Evolutionary conservation across 92 coral and sea anemone species (phyloP), one percentile per base, ranked within the genome.

Genomic region (Bergia sp.): DNA sequence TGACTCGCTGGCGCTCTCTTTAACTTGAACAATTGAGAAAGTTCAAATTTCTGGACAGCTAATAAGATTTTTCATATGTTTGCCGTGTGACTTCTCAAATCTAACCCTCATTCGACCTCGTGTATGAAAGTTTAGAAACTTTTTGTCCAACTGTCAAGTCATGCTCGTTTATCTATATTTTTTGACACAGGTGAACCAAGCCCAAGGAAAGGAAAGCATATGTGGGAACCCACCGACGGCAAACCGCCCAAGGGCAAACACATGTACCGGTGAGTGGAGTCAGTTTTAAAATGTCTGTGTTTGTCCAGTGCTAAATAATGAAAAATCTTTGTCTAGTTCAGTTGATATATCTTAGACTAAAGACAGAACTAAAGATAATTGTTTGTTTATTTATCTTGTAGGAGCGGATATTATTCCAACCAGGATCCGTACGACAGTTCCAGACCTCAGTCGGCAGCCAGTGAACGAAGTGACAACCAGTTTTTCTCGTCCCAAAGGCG

Each of bases 371-470:
- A 29, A 29, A 29, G 29, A 0, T 61, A 61, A 61, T 7, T 12
- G 79, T 75, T 39, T 75, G 47, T 3, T 61, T 61, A 10, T 61
- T 42, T 38, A 15, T 21, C 1, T 47, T 37, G n/a, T 45, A 84
- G 87, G 64, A 71, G 66, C 36, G 79, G 87, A n/a, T 71, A 83
- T 7, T 47, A 53, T 71, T 71, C 39, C 44, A 84, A 79, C 50
- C 78, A 84, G 78, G 87, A 84, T 12, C 87, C 87, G 12, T 84
- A 84, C 40, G 90, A 88, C 76, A 90, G 90, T 91, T 91, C 98
- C 90, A 90, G 98, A 67, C 98, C 98, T 10, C 91, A 88, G 49
- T 90, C 98, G 41, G 95, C 96, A 40, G 88, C 91, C 20, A 90
- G 95, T 13, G 95, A 93, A 81, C 93, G 90, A 38, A 95, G 98